Base-by-base conservation (phyloP, 1,140 invertebrate species). In the Eriosoma lanigerum region DNA sequence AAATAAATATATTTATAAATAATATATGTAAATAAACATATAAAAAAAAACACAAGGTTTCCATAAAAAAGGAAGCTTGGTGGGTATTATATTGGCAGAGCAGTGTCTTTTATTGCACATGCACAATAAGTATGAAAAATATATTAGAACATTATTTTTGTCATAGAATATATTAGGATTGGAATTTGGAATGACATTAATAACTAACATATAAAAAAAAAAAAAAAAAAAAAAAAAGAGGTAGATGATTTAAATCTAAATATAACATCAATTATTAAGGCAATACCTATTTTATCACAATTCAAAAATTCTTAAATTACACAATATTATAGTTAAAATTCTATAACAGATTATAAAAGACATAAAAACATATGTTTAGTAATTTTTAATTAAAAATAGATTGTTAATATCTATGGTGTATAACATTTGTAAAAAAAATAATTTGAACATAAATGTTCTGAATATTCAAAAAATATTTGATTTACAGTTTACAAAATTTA, bases 51-150 rank as follows among this genome's bases (percentile, higher is more conserved):
- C 73, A 76, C 73, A 76, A 76, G 73, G 73, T 76, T 76, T 76
- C 54, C 73, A 60, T 76, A n/a, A 76, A 76, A 75, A 58, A 75
- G 73, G 54, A 76, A 76, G 73, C 73, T 76, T 76, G 73, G 73
- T 76, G 73, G 73, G 73, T 54, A 76, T 76, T 76, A 76, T 76
- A 60, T 76, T 76, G 73, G 73, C 73, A 58, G 73, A 76, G 73
- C 73, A 76, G 73, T 76, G 73, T 76, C 58, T 76, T 76, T 76
- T 76, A 76, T 76, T 76, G 73, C 73, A 76, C 73, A 76, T 76
- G 73, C 73, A 76, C 73, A 76, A 76, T 76, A 76, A 76, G 73
- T 76, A 76, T 76, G 73, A 76, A 76, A 76, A 75, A 75, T 56
- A 76, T 76, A 76, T 76, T 76, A 76, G 73, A 76, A 76, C 73